Conservation (phyloP, 1,140 invertebrate species). For the Trachelipus rathkii region DNA sequence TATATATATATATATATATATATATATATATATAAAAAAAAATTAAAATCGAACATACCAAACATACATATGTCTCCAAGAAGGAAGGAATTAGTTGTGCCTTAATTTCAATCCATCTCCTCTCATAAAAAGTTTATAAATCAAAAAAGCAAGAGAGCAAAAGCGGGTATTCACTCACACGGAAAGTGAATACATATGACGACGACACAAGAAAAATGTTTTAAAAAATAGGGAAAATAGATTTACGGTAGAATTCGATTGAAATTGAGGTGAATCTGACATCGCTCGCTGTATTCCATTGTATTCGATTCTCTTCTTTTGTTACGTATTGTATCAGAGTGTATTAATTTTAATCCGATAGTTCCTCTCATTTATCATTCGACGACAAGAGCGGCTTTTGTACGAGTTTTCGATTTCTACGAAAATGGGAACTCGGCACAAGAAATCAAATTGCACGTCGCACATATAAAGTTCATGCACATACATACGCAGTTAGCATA, state of each 20-base stretch:
- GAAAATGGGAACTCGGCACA: neutral
- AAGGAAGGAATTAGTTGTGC: neutral
- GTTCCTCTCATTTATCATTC: neutral
- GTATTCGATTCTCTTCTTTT: neutral
- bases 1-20: neutral
- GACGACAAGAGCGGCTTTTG: neutral
- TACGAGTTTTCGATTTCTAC: neutral
- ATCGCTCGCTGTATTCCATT: neutral
- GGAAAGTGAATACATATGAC: neutral
- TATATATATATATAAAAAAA: neutral
- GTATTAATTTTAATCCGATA: conserved; percentile 4
- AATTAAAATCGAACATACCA: no score
- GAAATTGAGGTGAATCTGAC: conserved; percentile 3
- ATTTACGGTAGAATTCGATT: conserved; percentile 3
- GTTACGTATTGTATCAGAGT: neutral
- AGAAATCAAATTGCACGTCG: no score
- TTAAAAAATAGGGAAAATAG: neutral
- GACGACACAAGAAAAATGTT: neutral
- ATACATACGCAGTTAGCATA: no score
- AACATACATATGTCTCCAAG: neutral
- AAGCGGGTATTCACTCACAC: neutral
- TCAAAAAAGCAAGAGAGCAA: neutral
- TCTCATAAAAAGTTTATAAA: neutral
- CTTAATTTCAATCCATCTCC: neutral
- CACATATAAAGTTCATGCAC: no score